Base-by-base conservation (phyloP, 1,140 invertebrate species). In the Drosophila nebulosa region DNA sequence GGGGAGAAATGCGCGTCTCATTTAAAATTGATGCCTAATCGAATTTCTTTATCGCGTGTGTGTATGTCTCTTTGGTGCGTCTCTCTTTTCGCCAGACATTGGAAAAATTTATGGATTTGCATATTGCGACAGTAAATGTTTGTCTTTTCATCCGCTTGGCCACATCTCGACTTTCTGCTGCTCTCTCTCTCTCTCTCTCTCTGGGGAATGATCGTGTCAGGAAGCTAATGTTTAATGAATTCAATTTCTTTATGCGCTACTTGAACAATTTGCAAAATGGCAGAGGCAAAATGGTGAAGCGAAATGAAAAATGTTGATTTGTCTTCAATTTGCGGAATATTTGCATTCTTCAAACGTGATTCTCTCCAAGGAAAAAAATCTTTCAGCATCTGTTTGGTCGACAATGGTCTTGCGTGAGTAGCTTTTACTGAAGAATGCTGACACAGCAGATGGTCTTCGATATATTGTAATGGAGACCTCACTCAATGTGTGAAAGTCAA, bases 21-120 rank as follows among this genome's bases (percentile, higher is more conserved):
- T 88, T 88, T 89, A 89, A 85, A 88, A 88, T 88, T 85, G 85
- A 89, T 89, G 85, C 86, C 78, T 89, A 89, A 89, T 89, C 85
- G 85, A 89, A 88, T 88, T 88, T 88, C 84, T 89, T 89, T 89
- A 88, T 88, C 84, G 84, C 79, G 85, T 89, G 85, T 89, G 85
- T 89, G 84, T 85, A 89, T 89, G 85, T 84, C 42, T 36, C 14
- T 27, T 24, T n/a, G n/a, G n/a, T 58, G 36, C 51, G 7, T 6
- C 0, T 32, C 10, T 32, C 10, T 32, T 12, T 57, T 65, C 63
- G 67, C 14, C 69, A 64, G 58, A 46, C 39, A 46, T 46, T 46
- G 39, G 39, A 53, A 57, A 57, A 88, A 88, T 83, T 89, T 88
- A 86, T 86, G 75, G 64, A 88, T 88, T 88, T 88, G 83, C 79